phyloP scores from a whole-genome alignment of 2,113 vertebrate species.

The Plectropomus leopardus region DNA sequence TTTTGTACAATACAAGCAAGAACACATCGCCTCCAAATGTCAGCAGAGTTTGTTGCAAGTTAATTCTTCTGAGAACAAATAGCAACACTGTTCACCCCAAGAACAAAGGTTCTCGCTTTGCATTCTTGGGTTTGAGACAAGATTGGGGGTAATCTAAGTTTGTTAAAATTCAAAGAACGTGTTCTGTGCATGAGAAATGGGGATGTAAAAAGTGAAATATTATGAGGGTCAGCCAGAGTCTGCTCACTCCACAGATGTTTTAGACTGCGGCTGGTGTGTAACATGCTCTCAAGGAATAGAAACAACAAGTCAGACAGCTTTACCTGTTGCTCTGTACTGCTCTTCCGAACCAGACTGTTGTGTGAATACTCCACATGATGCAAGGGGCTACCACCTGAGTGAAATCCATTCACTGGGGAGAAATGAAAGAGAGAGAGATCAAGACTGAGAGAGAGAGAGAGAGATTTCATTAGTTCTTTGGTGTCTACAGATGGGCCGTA shows the following conservation, averaged over 20 bases:
- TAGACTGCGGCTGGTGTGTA: not conserved
- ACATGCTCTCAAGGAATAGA: not conserved
- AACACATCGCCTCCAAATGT: too few relatives aligned
- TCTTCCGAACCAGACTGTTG: constrained; percentile 86
- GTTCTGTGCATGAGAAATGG: not conserved
- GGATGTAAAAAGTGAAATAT: not conserved
- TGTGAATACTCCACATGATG: constrained; percentile 89
- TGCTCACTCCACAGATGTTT: not conserved
- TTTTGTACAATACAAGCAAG: too few relatives aligned
- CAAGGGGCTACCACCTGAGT: constrained; percentile 88
- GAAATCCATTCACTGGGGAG: constrained; percentile 95
- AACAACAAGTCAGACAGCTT: not conserved
- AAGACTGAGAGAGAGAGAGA: not conserved
- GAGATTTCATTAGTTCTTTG: constrained; percentile 1
- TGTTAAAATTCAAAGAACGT: not conserved
- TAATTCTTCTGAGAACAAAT: too few relatives aligned
- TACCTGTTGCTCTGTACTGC: constrained; percentile 92
- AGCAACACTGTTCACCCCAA: too few relatives aligned
- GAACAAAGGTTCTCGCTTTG: too few relatives aligned
- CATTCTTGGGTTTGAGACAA: too few relatives aligned
- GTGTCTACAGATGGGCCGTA: constrained; percentile 1
- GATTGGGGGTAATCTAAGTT: too few relatives aligned
- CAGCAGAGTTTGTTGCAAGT: too few relatives aligned
- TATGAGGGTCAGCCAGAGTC: not conserved
- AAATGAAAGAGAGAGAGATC: constrained; percentile 6